Conservation (phyloP, 2,797 vertebrate genomes). For the Cossypha polioptera region DNA sequence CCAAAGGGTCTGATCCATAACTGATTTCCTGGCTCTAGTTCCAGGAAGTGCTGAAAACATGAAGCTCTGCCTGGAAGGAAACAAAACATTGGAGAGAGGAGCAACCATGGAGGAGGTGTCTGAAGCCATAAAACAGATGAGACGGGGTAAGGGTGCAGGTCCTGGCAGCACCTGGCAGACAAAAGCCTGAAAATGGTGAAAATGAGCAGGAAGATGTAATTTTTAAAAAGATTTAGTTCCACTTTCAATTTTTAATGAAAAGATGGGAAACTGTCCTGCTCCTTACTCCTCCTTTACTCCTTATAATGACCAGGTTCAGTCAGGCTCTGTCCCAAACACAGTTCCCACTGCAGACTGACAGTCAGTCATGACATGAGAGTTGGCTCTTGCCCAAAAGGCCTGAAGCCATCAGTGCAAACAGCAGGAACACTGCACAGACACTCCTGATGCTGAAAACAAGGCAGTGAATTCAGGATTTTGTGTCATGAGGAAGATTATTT, state of each 20-base stretch:
- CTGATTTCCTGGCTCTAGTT: neutral
- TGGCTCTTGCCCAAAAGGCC: neutral
- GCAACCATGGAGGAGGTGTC: constrained; percentile 62
- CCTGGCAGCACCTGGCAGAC: neutral
- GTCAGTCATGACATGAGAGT: neutral
- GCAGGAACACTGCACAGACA: neutral
- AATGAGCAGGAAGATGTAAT: neutral
- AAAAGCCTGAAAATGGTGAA: neutral
- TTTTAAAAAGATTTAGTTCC: neutral
- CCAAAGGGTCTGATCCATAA: neutral
- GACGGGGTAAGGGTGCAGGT: constrained; percentile 25
- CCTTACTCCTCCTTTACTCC: neutral
- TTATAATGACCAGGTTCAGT: neutral
- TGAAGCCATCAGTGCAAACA: neutral
- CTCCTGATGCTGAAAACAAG: neutral
- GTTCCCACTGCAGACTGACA: neutral
- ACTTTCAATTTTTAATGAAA: neutral
- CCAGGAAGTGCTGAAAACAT: constrained; percentile 25
- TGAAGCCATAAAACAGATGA: constrained; percentile 30
- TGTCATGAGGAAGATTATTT: neutral
- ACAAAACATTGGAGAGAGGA: constrained; percentile 52
- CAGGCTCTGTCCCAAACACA: neutral
- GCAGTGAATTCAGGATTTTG: neutral
- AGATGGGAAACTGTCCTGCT: neutral
- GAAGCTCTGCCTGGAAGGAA: constrained; percentile 47